Evolutionary conservation across 2,888 invertebrate genomes (phyloP).

Genomic region (Melinopterus prodromus): DNA sequence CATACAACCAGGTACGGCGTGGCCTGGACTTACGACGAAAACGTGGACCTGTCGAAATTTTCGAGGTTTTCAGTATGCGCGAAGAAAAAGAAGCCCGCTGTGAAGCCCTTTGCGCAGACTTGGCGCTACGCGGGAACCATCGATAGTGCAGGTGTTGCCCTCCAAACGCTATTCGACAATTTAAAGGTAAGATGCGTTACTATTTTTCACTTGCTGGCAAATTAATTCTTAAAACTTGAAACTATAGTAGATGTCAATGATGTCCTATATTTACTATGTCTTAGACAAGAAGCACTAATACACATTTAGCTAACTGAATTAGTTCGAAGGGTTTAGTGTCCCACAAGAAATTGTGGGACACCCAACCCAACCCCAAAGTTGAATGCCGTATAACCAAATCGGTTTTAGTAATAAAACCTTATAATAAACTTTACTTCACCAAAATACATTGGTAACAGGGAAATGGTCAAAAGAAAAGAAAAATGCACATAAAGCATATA

Average conservation of each 20-base stretch:
- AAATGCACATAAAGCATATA: too few relatives aligned
- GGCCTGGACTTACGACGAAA: constrained; percentile 81
- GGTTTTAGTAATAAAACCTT: too few relatives aligned
- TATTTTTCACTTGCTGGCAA: too few relatives aligned
- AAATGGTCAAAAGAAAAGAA: too few relatives aligned
- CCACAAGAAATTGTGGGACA: too few relatives aligned
- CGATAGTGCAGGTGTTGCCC: constrained; percentile 46
- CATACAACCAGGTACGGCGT: constrained; percentile 95
- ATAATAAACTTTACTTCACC: too few relatives aligned
- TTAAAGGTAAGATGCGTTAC: constrained; percentile 44
- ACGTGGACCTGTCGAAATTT: constrained; percentile 59
- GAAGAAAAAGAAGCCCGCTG: constrained; percentile 20
- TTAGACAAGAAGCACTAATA: too few relatives aligned
- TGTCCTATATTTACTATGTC: too few relatives aligned
- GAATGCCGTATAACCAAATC: constrained; percentile 6
- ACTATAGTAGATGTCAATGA: background rate
- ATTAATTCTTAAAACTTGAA: constrained; percentile 13
- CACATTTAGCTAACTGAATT: too few relatives aligned
- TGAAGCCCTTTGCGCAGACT: constrained; percentile 32
- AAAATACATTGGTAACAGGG: too few relatives aligned
- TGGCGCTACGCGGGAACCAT: constrained; percentile 41
- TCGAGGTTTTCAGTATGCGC: constrained; percentile 43
- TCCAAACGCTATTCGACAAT: constrained; percentile 53
- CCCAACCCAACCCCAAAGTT: too few relatives aligned
- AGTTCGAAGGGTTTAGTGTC: too few relatives aligned